These are phyloP conservation scores for Carcharodon carcharias DNA, from an alignment of 2,797 vertebrate genomes.

Conservation along the genomic window DNA sequence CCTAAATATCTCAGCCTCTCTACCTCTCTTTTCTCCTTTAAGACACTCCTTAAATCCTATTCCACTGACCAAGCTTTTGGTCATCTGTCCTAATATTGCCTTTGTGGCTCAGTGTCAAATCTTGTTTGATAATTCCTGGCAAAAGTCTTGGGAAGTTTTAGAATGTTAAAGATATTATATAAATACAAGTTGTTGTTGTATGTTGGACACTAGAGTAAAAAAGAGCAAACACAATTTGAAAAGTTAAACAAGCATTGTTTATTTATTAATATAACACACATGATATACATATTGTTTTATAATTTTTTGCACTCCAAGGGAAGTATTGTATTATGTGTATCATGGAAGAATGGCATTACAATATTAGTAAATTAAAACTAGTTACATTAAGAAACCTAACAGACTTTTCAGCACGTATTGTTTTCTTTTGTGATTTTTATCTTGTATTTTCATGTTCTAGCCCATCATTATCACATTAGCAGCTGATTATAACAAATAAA, in stretches of 20 bases:
- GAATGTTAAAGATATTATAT: neutral
- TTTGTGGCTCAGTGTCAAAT: neutral
- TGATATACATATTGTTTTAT: neutral
- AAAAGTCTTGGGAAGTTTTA: neutral
- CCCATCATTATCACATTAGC: neutral
- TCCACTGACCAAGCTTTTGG: neutral
- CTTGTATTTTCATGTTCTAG: neutral
- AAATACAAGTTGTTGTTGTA: neutral
- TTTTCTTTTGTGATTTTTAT: neutral
- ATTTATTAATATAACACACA: neutral
- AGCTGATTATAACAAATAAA: neutral
- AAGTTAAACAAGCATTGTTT: neutral
- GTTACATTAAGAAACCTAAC: neutral
- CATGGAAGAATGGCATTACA: neutral
- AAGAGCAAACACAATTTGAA: neutral
- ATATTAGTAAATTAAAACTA: neutral
- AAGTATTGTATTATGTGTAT: neutral
- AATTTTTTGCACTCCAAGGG: slow-evolving; percentile 10
- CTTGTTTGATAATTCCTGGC: neutral
- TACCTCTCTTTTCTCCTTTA: neutral
- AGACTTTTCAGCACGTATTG: neutral
- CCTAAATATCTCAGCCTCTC: neutral
- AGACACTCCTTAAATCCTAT: neutral
- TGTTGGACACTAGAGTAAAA: neutral
- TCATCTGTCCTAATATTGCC: neutral